Base-by-base conservation (phyloP, 2,888 invertebrate species). In the Heliconius ismenius region DNA sequence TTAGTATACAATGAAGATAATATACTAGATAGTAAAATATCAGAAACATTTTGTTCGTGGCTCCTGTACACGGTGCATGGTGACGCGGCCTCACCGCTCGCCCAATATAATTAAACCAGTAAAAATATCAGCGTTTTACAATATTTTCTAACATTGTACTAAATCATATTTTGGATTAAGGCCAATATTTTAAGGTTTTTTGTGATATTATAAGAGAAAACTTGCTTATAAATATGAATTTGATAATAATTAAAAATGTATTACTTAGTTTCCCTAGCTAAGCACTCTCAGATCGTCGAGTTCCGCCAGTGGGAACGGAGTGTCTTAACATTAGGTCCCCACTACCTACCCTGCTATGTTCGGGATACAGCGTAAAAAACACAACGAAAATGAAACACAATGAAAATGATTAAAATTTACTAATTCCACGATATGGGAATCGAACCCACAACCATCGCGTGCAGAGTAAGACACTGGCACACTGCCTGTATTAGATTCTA, bases 31-130 rank as follows among this genome's bases (percentile, higher is more conserved):
- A 58, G 58, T n/a, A n/a, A n/a, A 62, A 13, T 62, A 62, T 26
- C 13, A 62, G n/a, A n/a, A 58, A 62, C 4, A 62, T 62, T n/a
- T 13, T 39, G 24, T 21, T 73, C 43, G 21, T 49, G 32, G 58
- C 43, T 68, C 39, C 63, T 72, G 24, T 70, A 39, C 24, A 39
- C 18, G 64, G 49, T n/a, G 60, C 77, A 79, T 74, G 78, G 69
- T 86, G 91, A 88, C 89, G 86, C 85, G 80, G 82, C 85, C 83
- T 85, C 88, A 86, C 83, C 86, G 85, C 80, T 80, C 88, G 85
- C 88, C 87, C 88, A 90, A 89, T 90, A 88, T 89, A 90, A 91
- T 90, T 87, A 88, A 86, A 85, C 88, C 86, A 73, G 85, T 84
- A 83, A 84, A 84, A 82, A 85, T 85, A 86, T 84, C 82, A 81